A percentile compares a stretch with the other conserved stretches of the same genome.
These are phyloP conservation scores for Malurus cyaneus DNA, from an alignment of 2,113 vertebrate genomes.

Conservation along the genomic window DNA sequence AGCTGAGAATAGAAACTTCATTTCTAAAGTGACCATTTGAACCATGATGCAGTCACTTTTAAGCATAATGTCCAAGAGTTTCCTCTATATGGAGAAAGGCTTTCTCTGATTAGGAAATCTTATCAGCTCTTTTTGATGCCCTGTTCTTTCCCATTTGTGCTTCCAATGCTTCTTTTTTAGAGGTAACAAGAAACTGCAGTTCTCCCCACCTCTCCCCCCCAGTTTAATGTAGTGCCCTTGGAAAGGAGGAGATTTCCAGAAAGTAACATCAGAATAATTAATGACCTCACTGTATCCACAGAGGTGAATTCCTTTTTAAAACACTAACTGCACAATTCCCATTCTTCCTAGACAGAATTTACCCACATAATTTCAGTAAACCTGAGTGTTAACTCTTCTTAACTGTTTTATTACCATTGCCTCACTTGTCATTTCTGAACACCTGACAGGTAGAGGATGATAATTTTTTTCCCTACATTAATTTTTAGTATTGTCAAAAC, in stretches of 20 bases:
- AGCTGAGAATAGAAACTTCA: background rate
- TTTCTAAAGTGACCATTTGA: background rate
- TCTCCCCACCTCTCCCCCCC: fast-evolving
- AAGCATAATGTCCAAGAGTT: background rate
- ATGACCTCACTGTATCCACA: background rate
- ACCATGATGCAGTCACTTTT: background rate
- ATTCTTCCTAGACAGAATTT: background rate
- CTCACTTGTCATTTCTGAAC: background rate
- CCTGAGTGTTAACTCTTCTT: background rate
- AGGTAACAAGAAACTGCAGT: background rate
- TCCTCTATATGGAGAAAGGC: background rate
- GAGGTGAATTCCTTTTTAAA: background rate
- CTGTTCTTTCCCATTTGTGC: background rate
- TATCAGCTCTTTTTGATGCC: background rate
- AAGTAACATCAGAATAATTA: background rate
- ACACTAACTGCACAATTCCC: background rate
- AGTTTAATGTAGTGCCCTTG: background rate
- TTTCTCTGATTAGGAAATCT: background rate
- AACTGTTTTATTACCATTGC: background rate
- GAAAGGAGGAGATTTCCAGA: background rate
- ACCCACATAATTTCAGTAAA: background rate
- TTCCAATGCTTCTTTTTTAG: background rate
- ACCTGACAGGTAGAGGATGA: background rate
- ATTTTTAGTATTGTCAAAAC: background rate
- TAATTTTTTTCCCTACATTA: background rate